Percentiles rank a stretch among this genome's conserved stretches.
Evolutionary conservation across 2,113 vertebrate genomes (phyloP).

Genomic region (Noturus placidus): DNA sequence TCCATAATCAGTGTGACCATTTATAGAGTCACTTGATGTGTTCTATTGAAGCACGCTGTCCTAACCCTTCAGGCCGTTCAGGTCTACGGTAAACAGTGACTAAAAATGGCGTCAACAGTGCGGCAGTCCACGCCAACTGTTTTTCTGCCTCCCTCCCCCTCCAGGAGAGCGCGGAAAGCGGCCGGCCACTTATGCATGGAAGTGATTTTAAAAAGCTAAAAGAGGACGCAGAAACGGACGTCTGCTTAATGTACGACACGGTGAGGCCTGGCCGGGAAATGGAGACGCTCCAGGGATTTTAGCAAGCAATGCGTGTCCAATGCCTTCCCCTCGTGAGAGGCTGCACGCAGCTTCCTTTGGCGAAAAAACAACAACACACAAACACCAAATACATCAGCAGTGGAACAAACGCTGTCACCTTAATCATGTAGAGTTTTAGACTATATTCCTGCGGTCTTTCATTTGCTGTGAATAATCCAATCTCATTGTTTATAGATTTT

Average conservation of each 20-base stretch:
- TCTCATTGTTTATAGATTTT: neutral
- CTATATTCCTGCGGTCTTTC: neutral
- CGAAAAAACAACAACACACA: conserved; percentile 42
- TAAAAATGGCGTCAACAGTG: conserved; percentile 37
- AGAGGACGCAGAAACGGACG: conserved; percentile 54
- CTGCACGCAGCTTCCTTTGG: conserved; percentile 51
- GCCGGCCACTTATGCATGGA: conserved; percentile 53
- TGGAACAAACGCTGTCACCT: neutral
- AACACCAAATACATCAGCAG: neutral
- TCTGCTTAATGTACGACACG: conserved; percentile 61
- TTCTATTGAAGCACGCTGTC: conserved; percentile 8
- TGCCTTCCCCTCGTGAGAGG: conserved; percentile 57
- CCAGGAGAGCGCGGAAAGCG: conserved; percentile 45
- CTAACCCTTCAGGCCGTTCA: conserved; percentile 16
- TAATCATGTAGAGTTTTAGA: neutral
- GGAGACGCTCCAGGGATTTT: conserved; percentile 59
- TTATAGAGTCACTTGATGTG: conserved; percentile 31
- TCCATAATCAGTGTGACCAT: conserved; percentile 34
- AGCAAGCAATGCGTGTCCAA: conserved; percentile 64
- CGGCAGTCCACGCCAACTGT: conserved; percentile 11
- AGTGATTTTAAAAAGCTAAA: conserved; percentile 59
- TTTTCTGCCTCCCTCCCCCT: conserved; percentile 12
- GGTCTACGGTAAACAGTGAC: conserved; percentile 32
- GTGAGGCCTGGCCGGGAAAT: conserved; percentile 57
- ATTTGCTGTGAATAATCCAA: neutral